Evolutionary conservation across 2,113 vertebrate species (phyloP), one percentile per base, ranked within the genome.

Genomic region (Petaurus breviceps): DNA sequence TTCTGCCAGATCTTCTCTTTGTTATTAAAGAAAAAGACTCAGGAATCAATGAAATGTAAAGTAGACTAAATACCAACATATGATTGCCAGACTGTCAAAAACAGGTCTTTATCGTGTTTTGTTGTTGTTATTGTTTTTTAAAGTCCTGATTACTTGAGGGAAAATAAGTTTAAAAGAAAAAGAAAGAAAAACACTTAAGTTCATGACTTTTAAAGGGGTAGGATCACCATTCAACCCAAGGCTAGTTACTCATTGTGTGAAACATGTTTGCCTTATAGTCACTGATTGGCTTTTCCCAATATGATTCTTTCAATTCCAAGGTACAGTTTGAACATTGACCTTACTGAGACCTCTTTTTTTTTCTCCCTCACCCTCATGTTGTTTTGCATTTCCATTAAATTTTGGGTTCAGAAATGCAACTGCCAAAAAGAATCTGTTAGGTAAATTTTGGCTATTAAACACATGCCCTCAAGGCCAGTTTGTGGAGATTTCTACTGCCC

Each of bases 381-480:
- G 90, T 47, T 53, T 43, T 61, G 68, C 43, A 84, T 84, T 94
- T 46, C 50, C n/a, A 43, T 28, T 57, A 84, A 23, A 51, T 91
- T n/a, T 91, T 47, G 26, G 68, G 47, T 43, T 89, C 14, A 51
- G 92, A 55, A 84, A 77, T 84, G 6, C 16, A 95, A 84, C 4
- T 26, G 2, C 51, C 90, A 94, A 96, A 91, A 57, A 57, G 28
- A 91, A 43, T 28, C 51, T 57, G 84, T 95, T 94, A 91, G n/a
- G 31, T 91, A 10, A 53, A 91, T 24, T 61, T 53, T 91, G 55
- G 77, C n/a, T 92, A 6, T 84, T 4, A n/a, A 77, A 43, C n/a
- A 23, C n/a, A 31, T 53, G 0, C 22, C 31, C 91, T 93, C 19
- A 93, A 91, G 61, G 31, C 19, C 37, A 89, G 0, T 52, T 61